A percentile compares a stretch with the other conserved stretches of the same genome.
Conservation (phyloP, 2,888 invertebrate species). For the Chironomus tentans region DNA sequence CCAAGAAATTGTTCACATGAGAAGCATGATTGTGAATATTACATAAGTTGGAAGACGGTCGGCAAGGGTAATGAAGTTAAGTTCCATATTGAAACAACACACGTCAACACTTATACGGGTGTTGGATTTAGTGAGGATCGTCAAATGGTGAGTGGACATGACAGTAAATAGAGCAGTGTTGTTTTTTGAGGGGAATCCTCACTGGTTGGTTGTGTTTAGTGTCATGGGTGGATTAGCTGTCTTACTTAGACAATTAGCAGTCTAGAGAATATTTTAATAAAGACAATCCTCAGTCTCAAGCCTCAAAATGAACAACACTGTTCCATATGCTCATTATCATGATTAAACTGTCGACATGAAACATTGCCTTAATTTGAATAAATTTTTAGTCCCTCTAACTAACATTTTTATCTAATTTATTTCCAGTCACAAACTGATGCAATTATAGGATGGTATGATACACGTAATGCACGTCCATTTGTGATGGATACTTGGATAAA, state of each 20-base stretch:
- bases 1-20: constrained; percentile 59
- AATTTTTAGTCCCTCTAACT: neutral
- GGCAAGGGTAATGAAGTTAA: constrained; percentile 61
- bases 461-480: constrained; percentile 64
- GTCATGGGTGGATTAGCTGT: too few relatives aligned
- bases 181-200: too few relatives aligned
- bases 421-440: constrained; percentile 75
- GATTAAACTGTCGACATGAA: too few relatives aligned
- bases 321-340: too few relatives aligned
- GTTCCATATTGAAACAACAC: constrained; percentile 69
- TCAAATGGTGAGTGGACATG: constrained; percentile 56
- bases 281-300: too few relatives aligned
- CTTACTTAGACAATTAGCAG: too few relatives aligned
- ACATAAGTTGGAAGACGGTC: constrained; percentile 69
- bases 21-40: constrained; percentile 65
- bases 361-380: too few relatives aligned
- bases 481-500: constrained; percentile 82
- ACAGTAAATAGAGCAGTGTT: neutral
- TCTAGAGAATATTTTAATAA: too few relatives aligned
- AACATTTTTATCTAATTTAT: constrained; percentile 13
- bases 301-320: too few relatives aligned
- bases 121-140: constrained; percentile 78
- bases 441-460: constrained; percentile 79
- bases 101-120: constrained; percentile 79
- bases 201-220: too few relatives aligned